phyloP scores from a whole-genome alignment of 1,140 invertebrate genomes.

The Platorchestia sp. region DNA sequence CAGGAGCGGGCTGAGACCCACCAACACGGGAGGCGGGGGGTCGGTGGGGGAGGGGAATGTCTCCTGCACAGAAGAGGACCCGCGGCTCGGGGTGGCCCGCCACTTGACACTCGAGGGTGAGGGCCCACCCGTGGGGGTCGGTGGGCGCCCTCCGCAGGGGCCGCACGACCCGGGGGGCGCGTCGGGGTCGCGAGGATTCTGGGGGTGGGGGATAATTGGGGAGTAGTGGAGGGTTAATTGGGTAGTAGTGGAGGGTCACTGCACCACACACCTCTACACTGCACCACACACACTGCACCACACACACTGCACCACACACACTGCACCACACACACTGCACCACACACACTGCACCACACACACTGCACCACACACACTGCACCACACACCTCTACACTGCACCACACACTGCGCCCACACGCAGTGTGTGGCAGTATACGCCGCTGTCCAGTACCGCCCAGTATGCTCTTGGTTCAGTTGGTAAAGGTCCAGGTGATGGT shows the following conservation, averaged over 20 bases:
- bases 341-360: not conserved
- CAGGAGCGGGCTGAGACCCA: not conserved
- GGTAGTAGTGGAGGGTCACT: not conserved
- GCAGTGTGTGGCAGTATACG: conserved; percentile 62
- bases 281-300: too few relatives aligned
- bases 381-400: conserved; percentile 58
- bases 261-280: too few relatives aligned
- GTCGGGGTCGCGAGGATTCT: conserved; percentile 59
- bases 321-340: not conserved
- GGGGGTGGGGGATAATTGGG: not conserved
- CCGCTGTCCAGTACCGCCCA: conserved; percentile 61
- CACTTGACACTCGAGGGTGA: conserved; percentile 65
- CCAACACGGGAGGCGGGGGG: conserved; percentile 3
- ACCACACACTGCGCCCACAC: conserved; percentile 64
- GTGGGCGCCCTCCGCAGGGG: conserved; percentile 57
- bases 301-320: too few relatives aligned
- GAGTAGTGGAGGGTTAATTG: not conserved
- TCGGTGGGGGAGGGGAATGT: not conserved
- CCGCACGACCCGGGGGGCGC: conserved; percentile 43
- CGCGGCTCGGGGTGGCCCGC: conserved; percentile 68
- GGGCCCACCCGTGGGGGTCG: conserved; percentile 12
- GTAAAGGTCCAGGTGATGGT: conserved; percentile 61
- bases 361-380: not conserved
- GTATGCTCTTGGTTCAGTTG: conserved; percentile 27
- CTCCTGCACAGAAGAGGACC: conserved; percentile 66